These are phyloP conservation scores for Empidonax alnorum DNA, from an alignment of 2,113 vertebrate species.

Conservation along the genomic window DNA sequence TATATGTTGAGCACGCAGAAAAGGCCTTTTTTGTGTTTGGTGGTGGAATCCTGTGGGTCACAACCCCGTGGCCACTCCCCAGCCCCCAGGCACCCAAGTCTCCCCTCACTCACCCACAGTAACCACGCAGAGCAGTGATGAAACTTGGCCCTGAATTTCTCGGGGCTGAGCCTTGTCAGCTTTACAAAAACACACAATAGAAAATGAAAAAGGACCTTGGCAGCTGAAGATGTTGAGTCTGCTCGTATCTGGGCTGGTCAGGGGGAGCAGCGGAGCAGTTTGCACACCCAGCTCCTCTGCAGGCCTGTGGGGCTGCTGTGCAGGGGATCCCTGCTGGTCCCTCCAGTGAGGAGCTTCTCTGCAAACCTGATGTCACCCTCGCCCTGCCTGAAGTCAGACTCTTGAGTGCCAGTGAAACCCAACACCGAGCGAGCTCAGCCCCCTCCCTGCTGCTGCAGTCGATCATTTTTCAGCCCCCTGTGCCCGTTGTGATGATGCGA, in stretches of 20 bases:
- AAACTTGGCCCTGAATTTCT: background rate
- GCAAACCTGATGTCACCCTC: background rate
- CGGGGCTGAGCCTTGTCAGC: background rate
- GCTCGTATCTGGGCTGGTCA: background rate
- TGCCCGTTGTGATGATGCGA: background rate
- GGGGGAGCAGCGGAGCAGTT: accelerated
- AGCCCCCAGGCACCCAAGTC: accelerated
- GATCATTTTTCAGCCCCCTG: background rate
- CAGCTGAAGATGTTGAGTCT: background rate
- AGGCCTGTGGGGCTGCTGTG: accelerated
- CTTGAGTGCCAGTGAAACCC: background rate
- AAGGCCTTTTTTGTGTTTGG: background rate
- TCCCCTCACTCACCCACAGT: background rate
- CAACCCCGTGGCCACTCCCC: accelerated
- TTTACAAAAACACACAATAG: background rate
- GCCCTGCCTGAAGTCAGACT: background rate
- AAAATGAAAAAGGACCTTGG: background rate
- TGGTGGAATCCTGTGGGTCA: background rate
- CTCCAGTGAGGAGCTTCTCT: background rate
- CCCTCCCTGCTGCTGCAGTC: background rate
- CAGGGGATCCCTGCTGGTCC: background rate
- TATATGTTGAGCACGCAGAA: background rate
- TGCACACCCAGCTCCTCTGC: background rate
- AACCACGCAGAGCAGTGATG: accelerated
- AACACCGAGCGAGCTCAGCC: background rate